phyloP scores from a whole-genome alignment of 2,113 vertebrate genomes.

The Xenus cinereus region DNA sequence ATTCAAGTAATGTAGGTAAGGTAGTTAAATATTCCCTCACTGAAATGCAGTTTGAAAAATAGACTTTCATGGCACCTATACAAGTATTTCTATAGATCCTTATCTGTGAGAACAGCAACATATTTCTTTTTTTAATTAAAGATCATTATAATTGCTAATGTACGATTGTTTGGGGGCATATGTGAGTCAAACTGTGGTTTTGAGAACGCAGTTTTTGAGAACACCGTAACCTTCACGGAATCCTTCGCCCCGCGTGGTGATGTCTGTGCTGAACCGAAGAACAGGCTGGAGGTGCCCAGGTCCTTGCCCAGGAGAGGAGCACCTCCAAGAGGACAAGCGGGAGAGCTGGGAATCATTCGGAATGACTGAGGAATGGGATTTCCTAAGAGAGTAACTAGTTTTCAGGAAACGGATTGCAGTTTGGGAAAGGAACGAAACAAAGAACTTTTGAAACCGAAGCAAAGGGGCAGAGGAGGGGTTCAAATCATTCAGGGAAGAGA shows the following conservation, averaged over 20 bases:
- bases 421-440: not conserved
- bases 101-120: constrained; percentile 53
- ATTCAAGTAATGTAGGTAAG: constrained; percentile 21
- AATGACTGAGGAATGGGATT: not conserved
- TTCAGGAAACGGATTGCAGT: not conserved
- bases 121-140: constrained; percentile 63
- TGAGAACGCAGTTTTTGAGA: not conserved
- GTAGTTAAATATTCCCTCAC: constrained; percentile 32
- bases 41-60: constrained; percentile 46
- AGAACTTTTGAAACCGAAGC: not conserved
- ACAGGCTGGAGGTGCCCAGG: not conserved
- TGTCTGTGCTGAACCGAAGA: not conserved
- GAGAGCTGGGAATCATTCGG: not conserved
- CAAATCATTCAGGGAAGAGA: not conserved
- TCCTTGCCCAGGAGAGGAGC: constrained; percentile 13
- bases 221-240: constrained; percentile 1
- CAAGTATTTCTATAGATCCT: constrained; percentile 66
- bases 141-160: constrained; percentile 67
- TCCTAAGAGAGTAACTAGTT: not conserved
- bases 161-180: constrained; percentile 51
- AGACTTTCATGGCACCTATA: constrained; percentile 47
- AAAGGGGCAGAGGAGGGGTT: not conserved
- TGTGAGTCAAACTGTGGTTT: constrained; percentile 58
- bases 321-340: constrained; percentile 13
- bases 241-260: not conserved